Evolutionary conservation across 2,113 vertebrate genomes (phyloP), one percentile per base, ranked within the genome.

Genomic region (Poeciliopsis retropinna): DNA sequence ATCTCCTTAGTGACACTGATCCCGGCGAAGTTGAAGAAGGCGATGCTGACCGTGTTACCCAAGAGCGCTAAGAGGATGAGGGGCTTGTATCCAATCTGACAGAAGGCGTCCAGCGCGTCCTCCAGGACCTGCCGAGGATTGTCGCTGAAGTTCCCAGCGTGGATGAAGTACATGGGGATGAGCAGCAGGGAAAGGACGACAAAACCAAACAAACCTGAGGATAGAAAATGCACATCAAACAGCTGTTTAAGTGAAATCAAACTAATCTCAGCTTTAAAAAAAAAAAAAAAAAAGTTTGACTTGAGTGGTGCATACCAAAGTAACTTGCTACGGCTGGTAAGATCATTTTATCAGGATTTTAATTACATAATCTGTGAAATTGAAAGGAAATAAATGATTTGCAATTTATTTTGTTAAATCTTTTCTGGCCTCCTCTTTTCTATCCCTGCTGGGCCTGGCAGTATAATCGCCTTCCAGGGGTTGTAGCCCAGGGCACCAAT

Each of bases 1-100:
- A 98, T 95, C 87, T 99, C 97, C 74, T 97, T 99, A 61, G 97
- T 99, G 86, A 99, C 97, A 0, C 97, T 98, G 94, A 99, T 95
- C 32, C 97, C 97, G 0, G 97, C 97, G 0, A 98, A 98, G 93
- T 99, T 98, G 92, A 98, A 99, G 95, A 98, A 98, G 79, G 97
- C 96, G 9, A 99, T 99, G 93, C 97, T 98, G 82, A 96, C 92
- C 1, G 96, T 95, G 92, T 97, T 98, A 25, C 95, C 97, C 80
- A 97, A 90, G 82, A 99, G 91, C 0, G 97, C 96, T 78, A 98
- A 1, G 0, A 95, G 6, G 14, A 98, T 97, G 34, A 97, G 94
- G 0, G 97, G 97, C 29, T 92, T 89, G 67, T 80, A 81, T 60
- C 95, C 95, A 2, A 99, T 91, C 89, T 99, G 97, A 88, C 97